phyloP scores from a whole-genome alignment of 2,888 invertebrate species.

The Lypha dubia region DNA sequence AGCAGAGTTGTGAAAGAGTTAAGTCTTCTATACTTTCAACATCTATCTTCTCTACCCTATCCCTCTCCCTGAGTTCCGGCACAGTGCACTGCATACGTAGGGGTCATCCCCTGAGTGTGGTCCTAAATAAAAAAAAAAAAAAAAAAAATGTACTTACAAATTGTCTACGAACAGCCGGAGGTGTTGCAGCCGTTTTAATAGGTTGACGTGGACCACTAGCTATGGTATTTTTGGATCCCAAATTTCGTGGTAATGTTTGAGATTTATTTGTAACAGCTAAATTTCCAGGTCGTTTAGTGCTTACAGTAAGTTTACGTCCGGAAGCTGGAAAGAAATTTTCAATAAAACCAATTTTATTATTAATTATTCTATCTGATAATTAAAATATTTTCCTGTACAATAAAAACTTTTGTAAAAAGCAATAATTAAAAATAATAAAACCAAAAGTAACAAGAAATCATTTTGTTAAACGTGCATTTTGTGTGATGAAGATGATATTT shows the following conservation, averaged over 20 bases:
- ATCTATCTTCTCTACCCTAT: too few species aligned
- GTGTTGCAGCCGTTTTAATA: conserved; percentile 90
- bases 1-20: too few species aligned
- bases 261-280: conserved; percentile 90
- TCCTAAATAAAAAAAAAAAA: too few species aligned
- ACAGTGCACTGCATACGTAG: too few species aligned
- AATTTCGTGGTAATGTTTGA: conserved; percentile 92
- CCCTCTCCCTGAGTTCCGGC: too few species aligned
- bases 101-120: too few species aligned
- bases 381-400: not conserved
- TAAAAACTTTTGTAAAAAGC: conserved; percentile 47
- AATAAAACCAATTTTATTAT: not conserved
- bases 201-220: conserved; percentile 84
- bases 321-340: conserved; percentile 86
- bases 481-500: conserved; percentile 56
- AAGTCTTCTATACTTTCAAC: too few species aligned
- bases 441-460: conserved; percentile 43
- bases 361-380: not conserved
- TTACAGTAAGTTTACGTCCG: conserved; percentile 90
- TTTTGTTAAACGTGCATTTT: conserved; percentile 59
- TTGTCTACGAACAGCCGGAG: conserved; percentile 93
- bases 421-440: conserved; percentile 36
- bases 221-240: conserved; percentile 86
- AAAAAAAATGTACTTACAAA: conserved; percentile 83
- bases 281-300: conserved; percentile 88